Evolutionary conservation across 2,888 invertebrate species (phyloP), one percentile per base, ranked within the genome.

Genomic region (Eupsilia transversa): DNA sequence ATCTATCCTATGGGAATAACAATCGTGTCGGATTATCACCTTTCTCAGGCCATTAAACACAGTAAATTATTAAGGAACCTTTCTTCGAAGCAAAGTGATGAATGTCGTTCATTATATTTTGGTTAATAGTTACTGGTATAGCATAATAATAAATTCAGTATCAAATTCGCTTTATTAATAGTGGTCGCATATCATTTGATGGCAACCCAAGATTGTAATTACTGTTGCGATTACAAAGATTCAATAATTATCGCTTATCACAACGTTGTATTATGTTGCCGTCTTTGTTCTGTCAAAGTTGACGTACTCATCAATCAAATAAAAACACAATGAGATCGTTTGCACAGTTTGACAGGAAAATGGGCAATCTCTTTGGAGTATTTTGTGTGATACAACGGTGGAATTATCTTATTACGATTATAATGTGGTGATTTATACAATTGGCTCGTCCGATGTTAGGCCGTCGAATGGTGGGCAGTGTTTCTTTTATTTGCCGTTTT

Each of bases 261-360:
- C 46, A 70, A 38, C 46, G 49, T 59, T 23, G n/a, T 74, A 46
- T 65, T 52, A 73, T 73, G 14, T 54, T 46, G 12, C 41, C 10
- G 43, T 68, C 77, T 71, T 68, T 79, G 65, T 57, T 59, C 71
- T 71, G 72, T 77, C 74, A 72, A 78, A 74, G 57, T 70, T 70
- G 68, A 76, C 49, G 68, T 63, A 73, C 80, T 72, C 82, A 79
- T 77, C 64, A 76, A 83, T 85, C 84, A 74, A 76, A 63, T 63
- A 17, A 52, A 60, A 75, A 30, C 30, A 80, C 65, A 72, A 69
- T 54, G 41, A 60, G 30, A 77, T 77, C 56, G 61, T 66, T 82
- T 60, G 64, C 59, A 65, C 66, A 69, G 27, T 73, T 79, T 66
- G 61, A 80, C 69, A 72, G 12, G 61, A 77, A 79, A 82, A 61